Percentiles rank a stretch among this genome's conserved stretches.
Conservation (phyloP, 2,888 invertebrate species). For the Amiota mariae region DNA sequence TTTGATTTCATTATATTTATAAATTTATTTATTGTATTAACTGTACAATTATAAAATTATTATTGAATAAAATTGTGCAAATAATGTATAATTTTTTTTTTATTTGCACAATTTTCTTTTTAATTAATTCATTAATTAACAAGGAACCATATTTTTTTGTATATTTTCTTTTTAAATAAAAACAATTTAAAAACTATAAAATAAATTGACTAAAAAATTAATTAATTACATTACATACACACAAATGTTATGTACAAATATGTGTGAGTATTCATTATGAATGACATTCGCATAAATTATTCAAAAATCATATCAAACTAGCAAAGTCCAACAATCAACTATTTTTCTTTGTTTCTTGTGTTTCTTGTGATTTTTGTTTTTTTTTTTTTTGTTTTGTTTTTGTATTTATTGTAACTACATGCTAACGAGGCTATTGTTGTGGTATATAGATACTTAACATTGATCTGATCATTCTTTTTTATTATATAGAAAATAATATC, state of each 20-base stretch:
- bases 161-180: conserved; percentile 42
- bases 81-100: background rate
- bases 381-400: too few relatives aligned
- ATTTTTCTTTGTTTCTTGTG: background rate
- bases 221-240: too few relatives aligned
- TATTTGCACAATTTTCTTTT: background rate
- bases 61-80: conserved; percentile 27
- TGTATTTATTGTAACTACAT: conserved; percentile 48
- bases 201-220: background rate
- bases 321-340: conserved; percentile 30
- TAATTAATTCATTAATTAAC: conserved; percentile 34
- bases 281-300: conserved; percentile 8
- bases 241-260: too few relatives aligned
- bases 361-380: too few relatives aligned
- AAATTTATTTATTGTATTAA: conserved; percentile 1
- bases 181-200: conserved; percentile 12
- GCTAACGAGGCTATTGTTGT: conserved; percentile 65
- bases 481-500: conserved; percentile 6
- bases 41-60: conserved; percentile 39
- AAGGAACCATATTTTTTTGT: conserved; percentile 61
- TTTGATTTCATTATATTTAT: conserved; percentile 6
- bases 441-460: background rate
- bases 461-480: conserved; percentile 27
- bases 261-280: too few relatives aligned
- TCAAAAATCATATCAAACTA: conserved; percentile 19